Base-by-base conservation (phyloP, 2,797 vertebrate genomes). In the Gobio occitaniae region DNA sequence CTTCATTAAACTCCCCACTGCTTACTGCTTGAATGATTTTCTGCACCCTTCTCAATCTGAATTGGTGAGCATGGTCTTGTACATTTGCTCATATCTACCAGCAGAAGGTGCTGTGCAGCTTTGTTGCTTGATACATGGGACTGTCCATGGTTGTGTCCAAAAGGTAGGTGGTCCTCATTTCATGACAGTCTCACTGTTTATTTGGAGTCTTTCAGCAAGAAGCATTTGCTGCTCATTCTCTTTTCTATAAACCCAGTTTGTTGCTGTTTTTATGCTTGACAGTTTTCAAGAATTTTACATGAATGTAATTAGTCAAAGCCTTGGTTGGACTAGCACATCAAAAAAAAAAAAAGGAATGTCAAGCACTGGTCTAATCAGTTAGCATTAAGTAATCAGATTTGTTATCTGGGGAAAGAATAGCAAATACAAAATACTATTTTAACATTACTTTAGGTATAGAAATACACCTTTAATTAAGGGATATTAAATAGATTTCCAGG, bases 31-130 rank as follows among this genome's bases (percentile, higher is more conserved):
- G 7, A 29, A 10, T 72, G 44, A 50, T 17, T 5, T 32, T 50
- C 47, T 11, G 3, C 7, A 1, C 17, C 47, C 9, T 72, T 25
- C n/a, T 29, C 59, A 65, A 29, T 32, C 8, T 3, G 21, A 10
- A 48, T 69, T 44, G 32, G 9, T 0, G 13, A 72, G 7, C 70
- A 29, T 11, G 6, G 13, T 41, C 3, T 36, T 81, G n/a, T 19
- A 52, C 17, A 19, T 83, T 11, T 69, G 36, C 29, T 16, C 5
- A n/a, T 6, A n/a, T 48, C 16, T 63, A 47, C 29, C 81, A 48
- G 48, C 85, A 86, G 76, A 59, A 29, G 85, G 76, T 1, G 59
- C 76, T 41, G 29, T 74, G 59, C 2, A 21, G 21, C 38, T 78
- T 29, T 78, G 48, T 78, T 71, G 25, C 25, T 52, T 21, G 44